phyloP scores from a whole-genome alignment of 2,888 invertebrate species.

The Drosophila prostipennis region DNA sequence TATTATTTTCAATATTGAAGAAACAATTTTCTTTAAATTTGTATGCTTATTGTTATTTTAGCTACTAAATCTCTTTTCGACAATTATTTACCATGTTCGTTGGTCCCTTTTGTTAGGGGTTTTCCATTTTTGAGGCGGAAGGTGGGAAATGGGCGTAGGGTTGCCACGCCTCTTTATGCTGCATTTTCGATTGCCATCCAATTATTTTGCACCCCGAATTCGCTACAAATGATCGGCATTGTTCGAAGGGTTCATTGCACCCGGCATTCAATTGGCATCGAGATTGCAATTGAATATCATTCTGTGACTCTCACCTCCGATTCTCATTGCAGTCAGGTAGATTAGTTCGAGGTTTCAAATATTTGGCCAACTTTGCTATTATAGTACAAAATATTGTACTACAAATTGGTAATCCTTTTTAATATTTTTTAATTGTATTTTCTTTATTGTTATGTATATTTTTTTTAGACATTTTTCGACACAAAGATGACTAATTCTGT shows the following conservation, averaged over 20 bases:
- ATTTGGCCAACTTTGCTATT: no score
- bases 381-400: no score
- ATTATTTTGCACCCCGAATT: conserved; percentile 65
- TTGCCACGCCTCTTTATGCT: conserved; percentile 8
- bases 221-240: conserved; percentile 45
- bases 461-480: no score
- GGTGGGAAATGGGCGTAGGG: conserved; percentile 4
- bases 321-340: background rate
- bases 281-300: conserved; percentile 9
- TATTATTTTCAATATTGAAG: no score
- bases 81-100: background rate
- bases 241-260: conserved; percentile 39
- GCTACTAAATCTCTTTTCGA: no score
- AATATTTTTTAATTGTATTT: no score
- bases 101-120: conserved; percentile 10
- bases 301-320: background rate
- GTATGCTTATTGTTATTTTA: no score
- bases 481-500: no score
- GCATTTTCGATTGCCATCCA: conserved; percentile 41
- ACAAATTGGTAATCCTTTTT: no score
- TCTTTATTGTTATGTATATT: no score
- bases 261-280: conserved; percentile 17
- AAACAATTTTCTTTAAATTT: no score
- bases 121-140: conserved; percentile 5
- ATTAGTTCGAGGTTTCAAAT: background rate